A percentile compares a stretch with the other conserved stretches of the same genome.
Evolutionary conservation across 2,888 invertebrate species (phyloP).

Genomic region (Leptinotarsa tumamoca): DNA sequence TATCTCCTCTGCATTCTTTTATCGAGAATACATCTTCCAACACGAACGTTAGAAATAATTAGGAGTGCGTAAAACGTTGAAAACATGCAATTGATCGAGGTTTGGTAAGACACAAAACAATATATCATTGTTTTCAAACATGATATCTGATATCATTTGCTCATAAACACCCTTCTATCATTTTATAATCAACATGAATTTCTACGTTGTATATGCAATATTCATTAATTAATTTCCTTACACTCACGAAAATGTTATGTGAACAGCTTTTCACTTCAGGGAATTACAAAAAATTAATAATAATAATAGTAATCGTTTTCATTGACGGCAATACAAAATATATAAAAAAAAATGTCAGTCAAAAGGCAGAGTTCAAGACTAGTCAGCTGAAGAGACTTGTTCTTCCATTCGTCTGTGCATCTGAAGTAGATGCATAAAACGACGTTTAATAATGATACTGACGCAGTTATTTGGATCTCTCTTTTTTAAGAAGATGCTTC

Average conservation of each 20-base stretch:
- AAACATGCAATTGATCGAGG: not conserved
- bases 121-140: not conserved
- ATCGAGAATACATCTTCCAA: not conserved
- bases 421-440: too few species aligned
- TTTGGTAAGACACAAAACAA: conserved; percentile 1
- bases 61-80: not conserved
- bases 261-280: not conserved
- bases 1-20: not conserved
- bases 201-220: not conserved
- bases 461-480: too few species aligned
- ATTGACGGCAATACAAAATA: too few species aligned
- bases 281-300: not conserved
- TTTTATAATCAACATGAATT: not conserved
- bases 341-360: too few species aligned
- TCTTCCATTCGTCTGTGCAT: too few species aligned
- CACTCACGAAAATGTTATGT: not conserved
- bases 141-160: not conserved
- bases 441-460: too few species aligned
- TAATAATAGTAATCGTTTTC: too few species aligned
- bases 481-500: too few species aligned
- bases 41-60: not conserved
- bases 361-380: too few species aligned
- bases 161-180: not conserved
- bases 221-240: not conserved
- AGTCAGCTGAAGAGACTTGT: too few species aligned